phyloP scores from a whole-genome alignment of 2,113 vertebrate genomes.

The Bos taurus region ARS-UCD2.0 NC_037329.1:83884001-83884500 shows the following conservation, averaged over 20 bases:
- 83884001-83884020: conserved; percentile 1
- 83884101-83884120: not conserved
- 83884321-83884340: not conserved
- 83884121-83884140: not conserved
- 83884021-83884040: not conserved
- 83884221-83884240: not conserved
- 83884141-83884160: conserved; percentile 19
- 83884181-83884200: conserved; percentile 41
- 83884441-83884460: not conserved
- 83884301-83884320: not conserved
- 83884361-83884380: not conserved
- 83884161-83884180: conserved; percentile 26
- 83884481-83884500: not conserved
- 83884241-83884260: not conserved
- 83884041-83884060: not conserved
- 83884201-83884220: not conserved
- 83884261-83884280: not conserved
- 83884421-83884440: not conserved
- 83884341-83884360: not conserved
- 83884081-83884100: conserved; percentile 19
- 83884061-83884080: not conserved
- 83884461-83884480: not conserved
- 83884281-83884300: not conserved
- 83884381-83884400: not conserved
- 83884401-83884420: not conserved